A percentile compares a stretch with the other conserved stretches of the same genome.
Evolutionary conservation across 2,888 invertebrate genomes (phyloP).

Genomic region (Leucania comma): DNA sequence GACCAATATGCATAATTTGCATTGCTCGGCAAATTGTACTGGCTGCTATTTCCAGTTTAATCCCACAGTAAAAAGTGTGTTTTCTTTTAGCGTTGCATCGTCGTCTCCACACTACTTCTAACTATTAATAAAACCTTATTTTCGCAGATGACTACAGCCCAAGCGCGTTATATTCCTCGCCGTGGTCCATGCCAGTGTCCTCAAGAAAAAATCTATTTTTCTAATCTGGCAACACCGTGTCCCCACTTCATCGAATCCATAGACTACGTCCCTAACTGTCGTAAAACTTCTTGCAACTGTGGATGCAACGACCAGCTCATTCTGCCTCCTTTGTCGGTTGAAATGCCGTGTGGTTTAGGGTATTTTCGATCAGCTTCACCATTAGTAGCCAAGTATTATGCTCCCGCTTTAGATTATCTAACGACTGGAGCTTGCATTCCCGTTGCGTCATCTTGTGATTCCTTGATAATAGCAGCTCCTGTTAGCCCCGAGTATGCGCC

Average conservation of each 20-base stretch:
- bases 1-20: too few relatives aligned
- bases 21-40: too few relatives aligned
- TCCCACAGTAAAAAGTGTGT: too few relatives aligned
- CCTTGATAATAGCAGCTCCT: slow-evolving; percentile 71
- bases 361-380: slow-evolving; percentile 72
- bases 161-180: slow-evolving; percentile 14
- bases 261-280: slow-evolving; percentile 17
- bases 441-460: slow-evolving; percentile 62
- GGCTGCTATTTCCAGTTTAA: too few relatives aligned
- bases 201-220: slow-evolving; percentile 37
- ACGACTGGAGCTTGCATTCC: slow-evolving; percentile 66
- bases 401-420: slow-evolving; percentile 54
- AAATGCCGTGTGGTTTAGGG: slow-evolving; percentile 73
- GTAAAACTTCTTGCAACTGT: slow-evolving; percentile 25
- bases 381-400: slow-evolving; percentile 67
- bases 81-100: too few relatives aligned
- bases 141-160: slow-evolving; percentile 55
- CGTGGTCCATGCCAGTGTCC: slow-evolving; percentile 18
- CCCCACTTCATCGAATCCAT: slow-evolving; percentile 37
- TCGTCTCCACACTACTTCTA: too few relatives aligned
- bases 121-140: not conserved
- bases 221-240: slow-evolving; percentile 57
- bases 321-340: slow-evolving; percentile 70
- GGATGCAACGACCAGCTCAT: slow-evolving; percentile 65
- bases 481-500: slow-evolving; percentile 67